Percentiles rank a stretch among this genome's conserved stretches.
Evolutionary conservation across 2,888 invertebrate species (phyloP).

Genomic region (Lutraria lutraria): DNA sequence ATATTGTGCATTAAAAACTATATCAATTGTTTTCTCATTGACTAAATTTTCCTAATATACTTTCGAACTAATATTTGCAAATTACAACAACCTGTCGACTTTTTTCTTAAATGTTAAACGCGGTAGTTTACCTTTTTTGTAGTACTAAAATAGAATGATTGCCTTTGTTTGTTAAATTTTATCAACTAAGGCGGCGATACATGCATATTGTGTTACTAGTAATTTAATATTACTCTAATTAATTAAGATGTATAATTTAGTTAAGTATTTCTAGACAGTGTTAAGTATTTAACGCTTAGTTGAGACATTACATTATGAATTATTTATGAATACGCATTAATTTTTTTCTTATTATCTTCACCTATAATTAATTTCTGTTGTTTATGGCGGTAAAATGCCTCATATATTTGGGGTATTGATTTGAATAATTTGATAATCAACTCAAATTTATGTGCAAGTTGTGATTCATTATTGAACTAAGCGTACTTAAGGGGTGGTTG

Average conservation of each 20-base stretch:
- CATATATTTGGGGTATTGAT: too few species aligned
- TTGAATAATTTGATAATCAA: too few species aligned
- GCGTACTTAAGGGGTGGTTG: too few species aligned
- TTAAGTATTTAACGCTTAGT: not conserved
- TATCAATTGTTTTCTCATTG: not conserved
- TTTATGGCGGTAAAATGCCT: too few species aligned
- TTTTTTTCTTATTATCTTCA: not conserved
- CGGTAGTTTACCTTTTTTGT: too few species aligned
- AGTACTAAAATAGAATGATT: too few species aligned
- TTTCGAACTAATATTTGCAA: not conserved
- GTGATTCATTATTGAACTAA: too few species aligned
- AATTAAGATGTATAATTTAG: not conserved
- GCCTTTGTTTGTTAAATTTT: too few species aligned
- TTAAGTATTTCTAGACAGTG: not conserved
- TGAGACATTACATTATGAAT: not conserved
- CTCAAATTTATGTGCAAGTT: too few species aligned
- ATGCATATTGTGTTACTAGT: too few species aligned
- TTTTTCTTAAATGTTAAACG: not conserved
- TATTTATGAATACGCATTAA: not conserved
- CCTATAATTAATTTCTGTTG: not conserved
- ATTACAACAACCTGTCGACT: not conserved
- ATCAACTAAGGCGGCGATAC: too few species aligned
- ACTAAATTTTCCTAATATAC: not conserved
- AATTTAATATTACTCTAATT: too few species aligned
- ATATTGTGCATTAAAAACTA: not conserved